Conservation (phyloP, 2,797 vertebrate genomes). For the Synanceia verrucosa region DNA sequence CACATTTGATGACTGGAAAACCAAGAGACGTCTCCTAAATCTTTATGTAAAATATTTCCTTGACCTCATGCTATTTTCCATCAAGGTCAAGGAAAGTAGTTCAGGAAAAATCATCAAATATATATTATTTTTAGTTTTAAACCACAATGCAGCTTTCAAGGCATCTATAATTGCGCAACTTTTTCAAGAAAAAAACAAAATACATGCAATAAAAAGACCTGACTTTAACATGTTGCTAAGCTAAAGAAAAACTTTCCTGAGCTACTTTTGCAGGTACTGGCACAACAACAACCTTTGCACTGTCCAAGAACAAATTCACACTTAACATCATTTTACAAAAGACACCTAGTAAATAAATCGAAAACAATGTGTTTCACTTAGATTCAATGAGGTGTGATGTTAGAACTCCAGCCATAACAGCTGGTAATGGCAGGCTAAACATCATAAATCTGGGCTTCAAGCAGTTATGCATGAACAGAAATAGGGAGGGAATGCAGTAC, state of each 20-base stretch:
- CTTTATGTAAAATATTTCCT: no score
- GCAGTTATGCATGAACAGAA: not conserved
- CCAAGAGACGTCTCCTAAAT: no score
- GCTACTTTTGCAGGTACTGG: not conserved
- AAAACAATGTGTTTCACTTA: not conserved
- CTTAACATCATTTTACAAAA: not conserved
- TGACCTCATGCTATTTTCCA: not conserved
- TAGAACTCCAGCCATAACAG: not conserved
- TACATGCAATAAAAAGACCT: not conserved
- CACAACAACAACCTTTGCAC: not conserved
- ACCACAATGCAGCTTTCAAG: not conserved
- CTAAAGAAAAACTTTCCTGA: not conserved
- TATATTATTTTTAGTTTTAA: not conserved
- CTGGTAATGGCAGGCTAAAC: not conserved
- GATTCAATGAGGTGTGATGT: not conserved
- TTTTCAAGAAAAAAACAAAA: not conserved
- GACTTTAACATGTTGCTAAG: not conserved
- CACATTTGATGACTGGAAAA: no score
- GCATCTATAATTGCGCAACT: not conserved
- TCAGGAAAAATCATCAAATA: not conserved
- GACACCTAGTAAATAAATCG: not conserved
- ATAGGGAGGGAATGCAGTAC: not conserved
- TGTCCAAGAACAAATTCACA: not conserved
- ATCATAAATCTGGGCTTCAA: not conserved
- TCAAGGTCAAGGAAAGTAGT: no score